These are phyloP conservation scores for Grantiella picta DNA, from an alignment of 2,113 vertebrate species.

Conservation along the genomic window DNA sequence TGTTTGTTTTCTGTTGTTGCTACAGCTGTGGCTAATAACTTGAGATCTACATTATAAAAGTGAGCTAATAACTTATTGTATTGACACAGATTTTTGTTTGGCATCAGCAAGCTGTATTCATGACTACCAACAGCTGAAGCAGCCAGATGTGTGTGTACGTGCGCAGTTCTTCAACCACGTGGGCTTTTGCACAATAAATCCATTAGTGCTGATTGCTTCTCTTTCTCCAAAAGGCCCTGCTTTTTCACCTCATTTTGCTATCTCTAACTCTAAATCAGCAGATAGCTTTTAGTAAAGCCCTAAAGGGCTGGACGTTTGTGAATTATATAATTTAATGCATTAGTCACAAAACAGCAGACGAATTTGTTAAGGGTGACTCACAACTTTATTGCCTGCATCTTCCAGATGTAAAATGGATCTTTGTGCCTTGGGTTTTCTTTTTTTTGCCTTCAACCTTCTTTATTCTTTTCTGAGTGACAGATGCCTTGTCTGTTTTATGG, in stretches of 20 bases:
- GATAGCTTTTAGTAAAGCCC: conserved; percentile 20
- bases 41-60: not conserved
- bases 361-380: conserved; percentile 41
- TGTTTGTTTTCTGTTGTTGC: not conserved
- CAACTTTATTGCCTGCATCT: not conserved
- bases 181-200: conserved; percentile 22
- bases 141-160: conserved; percentile 32
- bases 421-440: not conserved
- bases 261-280: not conserved
- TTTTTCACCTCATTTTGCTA: conserved; percentile 12
- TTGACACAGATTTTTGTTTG: not conserved
- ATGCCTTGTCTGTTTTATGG: not conserved
- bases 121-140: not conserved
- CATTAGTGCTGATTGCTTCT: conserved; percentile 25
- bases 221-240: not conserved
- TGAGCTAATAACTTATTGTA: not conserved
- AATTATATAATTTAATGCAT: conserved; percentile 6
- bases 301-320: not conserved
- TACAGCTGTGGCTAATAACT: not conserved
- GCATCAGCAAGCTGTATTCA: not conserved
- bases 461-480: not conserved
- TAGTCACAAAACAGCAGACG: not conserved
- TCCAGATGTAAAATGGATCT: not conserved
- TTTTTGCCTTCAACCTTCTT: not conserved
- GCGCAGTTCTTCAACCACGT: not conserved